Base-by-base conservation (phyloP, 2,888 invertebrate genomes). In the Andricus quercusramuli region DNA sequence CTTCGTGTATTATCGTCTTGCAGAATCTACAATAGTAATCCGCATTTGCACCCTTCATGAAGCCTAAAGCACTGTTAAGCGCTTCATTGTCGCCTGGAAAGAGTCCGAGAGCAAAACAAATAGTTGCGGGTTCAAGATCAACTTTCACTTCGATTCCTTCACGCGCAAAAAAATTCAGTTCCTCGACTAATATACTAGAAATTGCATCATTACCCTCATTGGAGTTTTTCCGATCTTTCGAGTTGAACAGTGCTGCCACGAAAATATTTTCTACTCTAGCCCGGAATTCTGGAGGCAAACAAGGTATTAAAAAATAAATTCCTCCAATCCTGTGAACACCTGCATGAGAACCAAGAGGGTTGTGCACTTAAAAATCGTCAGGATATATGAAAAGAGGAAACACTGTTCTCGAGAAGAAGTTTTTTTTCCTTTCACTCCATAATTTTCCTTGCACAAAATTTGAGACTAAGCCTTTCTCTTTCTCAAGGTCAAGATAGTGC, bases 21-120 rank as follows among this genome's bases (percentile, higher is more conserved):
- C 79, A 82, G 17, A 80, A 29, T 15, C 80, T 41, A 66, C 82
- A 80, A 62, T 77, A 82, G 65, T 22, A 47, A 65, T 80, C 80
- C 6, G 80, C 77, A 41, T 74, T 44, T 65, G 56, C 66, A 44
- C 80, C 66, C 3, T 44, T 17, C 47, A 70, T 79, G 59, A 74
- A 79, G 2, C 44, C 77, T 22, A 78, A 62, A 9, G 79, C 5
- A 15, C 51, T 62, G 67, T 78, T 83, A 6, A 83, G n/a, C 8
- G 78, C 79, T 37, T 77, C 22, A 64, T 80, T 78, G n/a, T 82
- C 82, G 2, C 74, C 79, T 11, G 66, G 11, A 13, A 78, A 29
- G 20, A 78, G 13, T 17, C 66, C 77, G 56, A 80, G 37, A 74
- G 44, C 44, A 64, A 83, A 79, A 25, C 78, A 66, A 68, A 81